These are phyloP conservation scores for Columba guinea DNA, from an alignment of 2,797 vertebrate species.

Conservation along the genomic window DNA sequence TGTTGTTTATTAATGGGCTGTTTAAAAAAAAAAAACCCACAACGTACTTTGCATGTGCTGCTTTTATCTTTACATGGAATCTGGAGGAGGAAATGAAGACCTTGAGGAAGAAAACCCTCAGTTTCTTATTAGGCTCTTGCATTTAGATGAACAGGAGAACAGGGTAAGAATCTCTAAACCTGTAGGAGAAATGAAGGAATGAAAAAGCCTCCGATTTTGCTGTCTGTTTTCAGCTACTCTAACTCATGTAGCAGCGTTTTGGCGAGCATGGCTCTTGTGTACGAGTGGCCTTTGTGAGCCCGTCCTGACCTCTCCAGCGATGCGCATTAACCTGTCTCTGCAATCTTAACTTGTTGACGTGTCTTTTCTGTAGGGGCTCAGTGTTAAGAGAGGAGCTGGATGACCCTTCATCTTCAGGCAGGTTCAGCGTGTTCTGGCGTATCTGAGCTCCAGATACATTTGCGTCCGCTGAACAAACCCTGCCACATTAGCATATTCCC, in stretches of 20 bases:
- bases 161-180: neutral
- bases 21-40: neutral
- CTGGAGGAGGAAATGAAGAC: slow-evolving; percentile 28
- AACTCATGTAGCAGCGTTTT: neutral
- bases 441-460: neutral
- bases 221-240: neutral
- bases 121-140: neutral
- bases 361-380: neutral
- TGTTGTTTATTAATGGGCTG: neutral
- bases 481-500: slow-evolving; percentile 42
- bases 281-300: neutral
- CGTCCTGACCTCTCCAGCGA: neutral
- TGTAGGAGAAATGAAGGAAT: neutral
- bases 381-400: neutral
- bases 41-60: neutral
- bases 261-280: neutral
- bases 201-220: neutral
- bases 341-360: neutral
- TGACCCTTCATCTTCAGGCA: neutral
- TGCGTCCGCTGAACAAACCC: neutral
- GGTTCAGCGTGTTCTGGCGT: neutral
- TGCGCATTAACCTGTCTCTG: neutral
- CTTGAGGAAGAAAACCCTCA: neutral
- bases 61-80: neutral
- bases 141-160: neutral